Base-by-base conservation (phyloP, 1,140 invertebrate genomes). In the Drosophila ogumai region DNA sequence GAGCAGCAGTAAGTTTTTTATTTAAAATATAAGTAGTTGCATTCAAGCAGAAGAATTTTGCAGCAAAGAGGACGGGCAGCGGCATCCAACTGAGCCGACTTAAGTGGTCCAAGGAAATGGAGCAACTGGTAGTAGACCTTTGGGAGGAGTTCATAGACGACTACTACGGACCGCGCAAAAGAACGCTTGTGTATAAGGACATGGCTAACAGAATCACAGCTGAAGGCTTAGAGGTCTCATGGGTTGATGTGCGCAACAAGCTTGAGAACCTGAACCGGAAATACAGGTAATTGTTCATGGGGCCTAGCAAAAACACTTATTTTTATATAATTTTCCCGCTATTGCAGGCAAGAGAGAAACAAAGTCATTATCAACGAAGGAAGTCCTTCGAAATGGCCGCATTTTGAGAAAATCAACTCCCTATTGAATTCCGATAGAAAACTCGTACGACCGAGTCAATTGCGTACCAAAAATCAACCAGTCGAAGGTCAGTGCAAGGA, bases 171-270 rank as follows among this genome's bases (percentile, higher is more conserved):
- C 3, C 19, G 52, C 52, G 52, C 13, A 55, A 55, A 55, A 38
- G 52, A 22, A 7, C 34, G 19, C 8, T n/a, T 0, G 6, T 55
- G 15, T 55, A 55, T 34, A 25, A 38, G 19, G 19, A 25, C 3
- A 55, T 55, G 13, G 34, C 34, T 7, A 34, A n/a, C 4, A 6
- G 1, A 10, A 38, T 55, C 10, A 1, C 34, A 3, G 32, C 19
- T 1, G 19, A 19, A 6, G 52, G 52, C 19, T 38, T 38, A 9
- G 0, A 8, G 34, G 19, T 55, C 4, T 1, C 3, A 25, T 55
- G 52, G 52, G 36, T 32, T 6, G 52, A 55, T 55, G 52, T 55
- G 13, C 34, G 52, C 8, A 55, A 3, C 52, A 55, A 55, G 34
- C 2, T 55, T 9, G 52, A 55, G 34, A 55, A 55, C 19, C 52